Conservation (phyloP, 2,797 vertebrate genomes). For the Acipenser ruthenus region DNA sequence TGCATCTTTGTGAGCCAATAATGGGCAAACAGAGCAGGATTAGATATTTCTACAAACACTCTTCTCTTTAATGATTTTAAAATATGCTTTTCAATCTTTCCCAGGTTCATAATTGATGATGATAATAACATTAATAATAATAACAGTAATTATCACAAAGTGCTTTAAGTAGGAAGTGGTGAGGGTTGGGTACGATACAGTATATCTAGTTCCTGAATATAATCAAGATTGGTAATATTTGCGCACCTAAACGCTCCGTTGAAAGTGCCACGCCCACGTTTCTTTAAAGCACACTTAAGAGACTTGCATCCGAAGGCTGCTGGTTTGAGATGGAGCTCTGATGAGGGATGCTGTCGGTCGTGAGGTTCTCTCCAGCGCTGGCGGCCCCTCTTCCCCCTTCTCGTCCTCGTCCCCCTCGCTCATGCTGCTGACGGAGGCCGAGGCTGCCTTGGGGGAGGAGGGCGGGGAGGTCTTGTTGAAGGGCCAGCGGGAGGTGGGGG, state of each 20-base stretch:
- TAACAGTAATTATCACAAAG: not conserved
- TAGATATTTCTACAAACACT: no score
- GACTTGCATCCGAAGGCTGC: not conserved
- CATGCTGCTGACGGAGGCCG: slow-evolving; percentile 95
- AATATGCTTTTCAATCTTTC: no score
- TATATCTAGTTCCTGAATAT: not conserved
- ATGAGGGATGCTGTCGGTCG: not conserved
- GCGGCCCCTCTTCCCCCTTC: slow-evolving; percentile 56
- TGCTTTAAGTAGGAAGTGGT: not conserved
- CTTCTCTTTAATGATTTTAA: no score
- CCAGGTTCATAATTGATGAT: no score
- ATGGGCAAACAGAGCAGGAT: no score
- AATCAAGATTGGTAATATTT: not conserved
- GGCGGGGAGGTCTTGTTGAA: slow-evolving; percentile 63
- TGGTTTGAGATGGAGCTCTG: not conserved
- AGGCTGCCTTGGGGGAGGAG: slow-evolving; percentile 89
- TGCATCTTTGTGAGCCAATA: no score
- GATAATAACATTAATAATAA: not conserved
- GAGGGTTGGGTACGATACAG: not conserved
- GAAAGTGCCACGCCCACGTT: not conserved
- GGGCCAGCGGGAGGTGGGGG: slow-evolving; percentile 76
- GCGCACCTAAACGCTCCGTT: not conserved
- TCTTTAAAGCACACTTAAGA: not conserved
- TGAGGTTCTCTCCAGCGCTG: not conserved
- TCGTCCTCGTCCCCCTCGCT: slow-evolving; percentile 95